Base-by-base conservation (phyloP, 1,140 invertebrate genomes). In the Luehdorfia chinensis region DNA sequence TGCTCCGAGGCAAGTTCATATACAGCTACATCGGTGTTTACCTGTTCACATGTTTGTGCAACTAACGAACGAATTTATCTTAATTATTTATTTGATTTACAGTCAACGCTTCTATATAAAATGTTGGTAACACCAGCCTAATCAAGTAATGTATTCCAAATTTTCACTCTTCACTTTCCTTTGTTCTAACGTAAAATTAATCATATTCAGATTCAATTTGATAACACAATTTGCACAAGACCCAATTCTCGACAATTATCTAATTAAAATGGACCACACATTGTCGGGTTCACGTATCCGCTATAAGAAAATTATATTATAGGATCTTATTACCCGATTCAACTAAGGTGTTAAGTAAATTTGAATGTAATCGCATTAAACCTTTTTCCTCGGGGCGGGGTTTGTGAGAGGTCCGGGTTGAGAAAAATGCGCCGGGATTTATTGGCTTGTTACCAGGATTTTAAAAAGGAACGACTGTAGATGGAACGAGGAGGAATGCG, bases 331-430 rank as follows among this genome's bases (percentile, higher is more conserved):
- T 80, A 83, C 65, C 55, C 58, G 67, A 62, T 69, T 77, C 77
- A 84, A 81, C 76, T 74, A 68, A 61, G 57, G 83, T 79, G 83
- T 83, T 81, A 84, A 84, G 80, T 86, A 84, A 86, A 86, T 86
- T 86, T 84, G 78, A 56, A 59, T 86, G 79, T 86, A 86, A 86
- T 84, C 79, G 72, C 57, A 59, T 64, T 76, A 71, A 81, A 72
- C 77, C 76, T 78, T 86, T 77, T 77, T 73, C n/a, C n/a, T 60
- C 57, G 52, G 66, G 65, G 63, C 28, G 50, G 52, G 44, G 57
- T 51, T 53, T 63, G 50, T 21, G 50, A 25, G 39, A 28, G 25
- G 39, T 43, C 51, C 43, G 61, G 55, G 44, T 50, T 51, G 70
- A 66, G 66, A 78, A 84, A 85, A 85, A 85, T 75, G 68, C 59